phyloP scores from a whole-genome alignment of 92 coral and sea anemone genomes.

The Umimayanthus chanpuru region DNA sequence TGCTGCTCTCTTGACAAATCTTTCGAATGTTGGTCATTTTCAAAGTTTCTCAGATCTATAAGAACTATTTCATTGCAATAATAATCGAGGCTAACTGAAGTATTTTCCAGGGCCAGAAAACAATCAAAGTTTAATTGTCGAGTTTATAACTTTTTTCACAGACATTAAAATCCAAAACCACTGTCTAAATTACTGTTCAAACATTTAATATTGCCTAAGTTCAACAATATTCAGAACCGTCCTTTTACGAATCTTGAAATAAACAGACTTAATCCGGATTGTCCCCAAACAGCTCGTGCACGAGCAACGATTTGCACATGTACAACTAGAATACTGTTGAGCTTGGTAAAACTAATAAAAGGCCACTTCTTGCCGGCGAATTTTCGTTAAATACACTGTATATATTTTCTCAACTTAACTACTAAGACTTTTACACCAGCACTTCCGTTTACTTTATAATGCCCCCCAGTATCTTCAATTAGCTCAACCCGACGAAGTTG shows the following conservation, averaged over 20 bases:
- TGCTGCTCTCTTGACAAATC: not conserved
- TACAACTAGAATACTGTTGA: not conserved
- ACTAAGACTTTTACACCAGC: not conserved
- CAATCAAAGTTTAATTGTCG: not conserved
- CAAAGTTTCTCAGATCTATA: not conserved
- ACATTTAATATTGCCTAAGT: conserved; percentile 2
- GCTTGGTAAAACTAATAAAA: not conserved
- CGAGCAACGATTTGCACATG: not conserved
- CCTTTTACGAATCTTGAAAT: not conserved
- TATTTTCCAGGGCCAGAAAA: not conserved
- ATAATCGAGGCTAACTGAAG: not conserved
- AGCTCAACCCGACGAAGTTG: conserved; percentile 14
- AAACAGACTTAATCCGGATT: not conserved
- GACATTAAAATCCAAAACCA: not conserved
- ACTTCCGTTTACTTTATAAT: not conserved
- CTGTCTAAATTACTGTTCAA: not conserved
- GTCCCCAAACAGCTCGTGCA: not conserved
- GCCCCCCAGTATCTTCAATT: not conserved
- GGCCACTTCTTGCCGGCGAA: not conserved
- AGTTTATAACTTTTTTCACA: not conserved
- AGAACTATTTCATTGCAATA: not conserved
- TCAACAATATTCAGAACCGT: not conserved
- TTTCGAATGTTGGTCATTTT: not conserved
- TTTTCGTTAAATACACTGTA: not conserved
- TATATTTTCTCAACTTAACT: not conserved